phyloP scores from a whole-genome alignment of 1,140 invertebrate species.

The Ephestia elutella region DNA sequence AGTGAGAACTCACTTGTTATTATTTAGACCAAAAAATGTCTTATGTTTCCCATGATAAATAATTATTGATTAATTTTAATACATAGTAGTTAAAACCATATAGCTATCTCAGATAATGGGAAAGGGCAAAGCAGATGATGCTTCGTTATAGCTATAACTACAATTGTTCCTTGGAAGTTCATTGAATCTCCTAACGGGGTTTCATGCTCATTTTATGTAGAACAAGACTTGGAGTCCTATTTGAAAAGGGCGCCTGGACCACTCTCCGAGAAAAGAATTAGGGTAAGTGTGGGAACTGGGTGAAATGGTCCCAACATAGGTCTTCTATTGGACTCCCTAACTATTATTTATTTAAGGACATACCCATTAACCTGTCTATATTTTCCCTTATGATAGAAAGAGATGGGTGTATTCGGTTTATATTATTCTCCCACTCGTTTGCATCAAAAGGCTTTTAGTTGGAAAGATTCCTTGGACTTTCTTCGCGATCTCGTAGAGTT shows the following conservation, averaged over 20 bases:
- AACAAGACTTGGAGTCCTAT: conserved; percentile 89
- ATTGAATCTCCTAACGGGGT: too few relatives aligned
- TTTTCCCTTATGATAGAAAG: conserved; percentile 6
- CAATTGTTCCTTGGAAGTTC: too few relatives aligned
- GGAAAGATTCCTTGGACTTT: conserved; percentile 11
- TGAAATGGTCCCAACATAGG: too few relatives aligned
- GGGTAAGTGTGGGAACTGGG: conserved; percentile 66
- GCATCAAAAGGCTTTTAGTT: conserved; percentile 2
- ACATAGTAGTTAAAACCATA: too few relatives aligned
- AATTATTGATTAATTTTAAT: too few relatives aligned
- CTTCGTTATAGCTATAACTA: too few relatives aligned
- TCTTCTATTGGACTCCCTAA: too few relatives aligned
- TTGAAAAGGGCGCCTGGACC: conserved; percentile 83
- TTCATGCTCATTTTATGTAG: conserved; percentile 61
- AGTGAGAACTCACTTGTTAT: conserved; percentile 32
- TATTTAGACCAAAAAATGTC: not conserved
- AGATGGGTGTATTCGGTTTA: not conserved
- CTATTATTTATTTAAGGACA: too few relatives aligned
- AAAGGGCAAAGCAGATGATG: too few relatives aligned
- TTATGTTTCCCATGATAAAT: too few relatives aligned
- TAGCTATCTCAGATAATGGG: too few relatives aligned
- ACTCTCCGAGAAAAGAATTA: conserved; percentile 81
- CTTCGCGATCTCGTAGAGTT: conserved; percentile 17
- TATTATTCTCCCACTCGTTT: conserved; percentile 5
- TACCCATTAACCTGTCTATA: conserved; percentile 7